Evolutionary conservation across 2,888 invertebrate genomes (phyloP), one percentile per base, ranked within the genome.

Genomic region (Craniophora ligustri): DNA sequence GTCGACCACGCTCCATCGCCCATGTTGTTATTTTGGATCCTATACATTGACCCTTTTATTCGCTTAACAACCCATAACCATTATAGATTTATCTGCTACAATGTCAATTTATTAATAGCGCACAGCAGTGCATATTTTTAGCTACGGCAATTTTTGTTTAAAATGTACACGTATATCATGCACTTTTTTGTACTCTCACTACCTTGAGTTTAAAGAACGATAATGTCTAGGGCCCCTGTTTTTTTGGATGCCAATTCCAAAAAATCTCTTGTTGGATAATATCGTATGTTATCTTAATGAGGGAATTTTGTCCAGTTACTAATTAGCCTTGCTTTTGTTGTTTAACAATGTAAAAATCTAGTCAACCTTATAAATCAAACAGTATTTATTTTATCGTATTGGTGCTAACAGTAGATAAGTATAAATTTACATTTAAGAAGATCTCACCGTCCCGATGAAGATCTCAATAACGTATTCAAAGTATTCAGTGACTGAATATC

Each of bases 401-500:
- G 5, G 34, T 16, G 35, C n/a, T 14, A 34, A 21, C 36, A 21
- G 21, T 23, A 19, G 23, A 34, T 50, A 44, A 31, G 16, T 39
- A 44, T 60, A 16, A 42, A 39, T 65, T 50, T 48, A 21, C 21
- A 45, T 61, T 58, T 34, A 49, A 54, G 39, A 45, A 62, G 56
- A 18, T 49, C 40, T 39, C 44, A 44, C 34, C 38, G 34, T 48
- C 34, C 31, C 48, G 38, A 56, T 64, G 50, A 71, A 55, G 35
- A 55, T 76, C 72, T 68, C 71, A 66, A 78, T 82, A 82, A 79
- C 72, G 72, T 84, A 82, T 82, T 84, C 81, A 78, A 72, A 72
- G 75, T 81, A 80, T 79, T 81, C 81, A 78, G 74, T 76, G 79
- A 72, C 71, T 78, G 76, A 80, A 81, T 75, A 68, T 77, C 73